Percentiles rank a stretch among this genome's conserved stretches.
These are phyloP conservation scores for Elgonia sp. DNA, from an alignment of 2,888 invertebrate species.

Conservation along the genomic window DNA sequence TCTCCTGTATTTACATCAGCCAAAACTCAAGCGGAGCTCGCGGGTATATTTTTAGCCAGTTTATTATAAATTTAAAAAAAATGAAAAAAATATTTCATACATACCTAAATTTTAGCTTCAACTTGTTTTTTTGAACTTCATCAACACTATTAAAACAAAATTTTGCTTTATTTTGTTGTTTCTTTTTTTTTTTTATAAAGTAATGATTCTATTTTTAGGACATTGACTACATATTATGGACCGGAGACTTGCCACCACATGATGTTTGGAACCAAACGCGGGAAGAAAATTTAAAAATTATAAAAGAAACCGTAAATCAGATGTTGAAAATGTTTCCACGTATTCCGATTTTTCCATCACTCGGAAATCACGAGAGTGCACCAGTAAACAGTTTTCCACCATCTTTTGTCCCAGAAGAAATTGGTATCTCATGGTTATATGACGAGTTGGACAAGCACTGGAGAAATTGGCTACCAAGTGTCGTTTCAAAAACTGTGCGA, in stretches of 20 bases:
- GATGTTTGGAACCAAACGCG: slow-evolving; percentile 98
- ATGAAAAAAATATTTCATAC: too few relatives aligned
- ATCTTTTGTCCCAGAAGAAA: too few relatives aligned
- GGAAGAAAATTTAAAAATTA: slow-evolving; percentile 94
- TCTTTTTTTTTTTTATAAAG: background rate
- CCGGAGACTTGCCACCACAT: slow-evolving; percentile 98
- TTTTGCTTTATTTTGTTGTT: too few relatives aligned
- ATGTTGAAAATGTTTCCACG: slow-evolving; percentile 96
- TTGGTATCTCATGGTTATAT: too few relatives aligned
- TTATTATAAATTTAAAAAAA: too few relatives aligned
- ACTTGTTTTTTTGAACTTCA: too few relatives aligned
- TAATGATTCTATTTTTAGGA: slow-evolving; percentile 88
- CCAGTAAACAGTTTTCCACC: slow-evolving; percentile 98
- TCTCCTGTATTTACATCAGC: too few relatives aligned
- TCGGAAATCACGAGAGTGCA: slow-evolving; percentile 98
- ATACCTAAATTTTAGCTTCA: too few relatives aligned
- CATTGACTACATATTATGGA: slow-evolving; percentile 97
- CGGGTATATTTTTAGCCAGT: too few relatives aligned
- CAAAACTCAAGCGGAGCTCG: too few relatives aligned
- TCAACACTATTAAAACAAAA: too few relatives aligned
- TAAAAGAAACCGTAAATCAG: slow-evolving; percentile 94
- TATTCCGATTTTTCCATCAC: slow-evolving; percentile 96
- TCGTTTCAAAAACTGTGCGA: slow-evolving; percentile 94
- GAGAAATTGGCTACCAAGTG: slow-evolving; percentile 96
- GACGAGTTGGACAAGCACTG: too few relatives aligned